These are phyloP conservation scores for Saguinus oedipus DNA, from an alignment of 2,797 vertebrate species.

Conservation along the genomic window DNA sequence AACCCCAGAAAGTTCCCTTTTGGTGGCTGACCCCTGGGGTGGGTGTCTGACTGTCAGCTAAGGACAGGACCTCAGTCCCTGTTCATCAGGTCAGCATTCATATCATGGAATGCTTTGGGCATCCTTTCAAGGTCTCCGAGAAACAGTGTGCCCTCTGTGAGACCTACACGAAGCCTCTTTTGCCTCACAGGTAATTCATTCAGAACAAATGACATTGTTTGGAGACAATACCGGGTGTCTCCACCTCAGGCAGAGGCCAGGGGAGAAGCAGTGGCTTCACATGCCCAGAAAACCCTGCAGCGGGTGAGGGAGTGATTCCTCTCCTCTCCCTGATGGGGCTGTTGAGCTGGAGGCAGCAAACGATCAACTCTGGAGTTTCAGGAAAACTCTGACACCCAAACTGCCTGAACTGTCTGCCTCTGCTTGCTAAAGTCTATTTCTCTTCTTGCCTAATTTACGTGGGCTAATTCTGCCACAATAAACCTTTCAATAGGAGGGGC, in stretches of 20 bases:
- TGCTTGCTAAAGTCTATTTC: background rate
- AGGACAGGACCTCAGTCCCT: background rate
- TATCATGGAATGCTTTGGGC: background rate
- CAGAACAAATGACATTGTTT: background rate
- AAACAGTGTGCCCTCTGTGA: background rate
- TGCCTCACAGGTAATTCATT: accelerated
- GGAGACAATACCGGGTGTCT: background rate
- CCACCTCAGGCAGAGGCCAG: background rate
- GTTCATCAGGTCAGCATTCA: background rate
- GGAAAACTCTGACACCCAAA: background rate
- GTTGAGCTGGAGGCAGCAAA: background rate
- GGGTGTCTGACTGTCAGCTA: background rate
- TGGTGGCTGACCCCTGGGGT: accelerated
- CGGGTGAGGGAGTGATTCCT: background rate
- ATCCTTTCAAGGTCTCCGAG: background rate
- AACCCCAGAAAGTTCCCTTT: background rate
- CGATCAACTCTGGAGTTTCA: background rate
- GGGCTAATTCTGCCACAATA: background rate
- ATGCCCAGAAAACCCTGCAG: accelerated
- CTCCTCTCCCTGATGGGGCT: accelerated
- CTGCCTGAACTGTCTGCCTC: background rate
- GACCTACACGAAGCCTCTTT: background rate
- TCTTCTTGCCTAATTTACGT: background rate
- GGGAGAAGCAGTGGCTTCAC: background rate
- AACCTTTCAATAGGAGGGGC: background rate